Evolutionary conservation across 2,888 invertebrate species (phyloP), one percentile per base, ranked within the genome.

Genomic region (Andrena marginata): DNA sequence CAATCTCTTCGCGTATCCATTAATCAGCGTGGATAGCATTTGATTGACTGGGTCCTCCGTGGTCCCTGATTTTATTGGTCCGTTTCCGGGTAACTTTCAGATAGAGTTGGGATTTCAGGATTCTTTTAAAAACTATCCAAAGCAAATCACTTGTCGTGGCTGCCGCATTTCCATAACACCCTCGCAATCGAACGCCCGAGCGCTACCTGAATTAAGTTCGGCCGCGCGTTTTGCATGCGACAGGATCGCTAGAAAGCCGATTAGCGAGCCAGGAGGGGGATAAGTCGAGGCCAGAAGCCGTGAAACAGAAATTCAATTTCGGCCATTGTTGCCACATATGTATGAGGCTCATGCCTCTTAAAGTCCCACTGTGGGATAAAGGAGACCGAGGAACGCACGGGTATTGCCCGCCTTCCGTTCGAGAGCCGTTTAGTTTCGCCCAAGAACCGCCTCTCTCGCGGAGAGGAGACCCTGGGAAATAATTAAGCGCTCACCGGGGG

Each of bases 401-500:
- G 35, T 13, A 20, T 42, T 29, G 23, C n/a, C 16, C 13, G 49
- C 33, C 26, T 33, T 56, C 33, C 48, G 31, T 23, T 56, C 29
- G 16, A 29, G 23, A 68, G 56, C 62, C 56, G 26, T 67, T 49
- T 29, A 59, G 31, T 8, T 20, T 10, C 20, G 20, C 13, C 13
- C 7, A 20, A 35, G 67, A 42, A 49, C 29, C 33, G 48, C n/a
- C 63, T 16, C 67, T 54, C 48, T 29, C 5, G 35, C 42, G 69
- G 51, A 59, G 20, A 33, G 23, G 13, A n/a, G 65, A 65, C 26
- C 59, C n/a, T 13, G 60, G 42, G 62, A 60, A 71, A 78, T 82
- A 84, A 84, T 82, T 74, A 72, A 84, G 68, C 42, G 54, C 42
- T 26, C 29, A 54, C 54, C 26, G n/a, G 35, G 35, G 48, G 67